phyloP scores from a whole-genome alignment of 2,888 invertebrate genomes.

The Apamea epomidion region DNA sequence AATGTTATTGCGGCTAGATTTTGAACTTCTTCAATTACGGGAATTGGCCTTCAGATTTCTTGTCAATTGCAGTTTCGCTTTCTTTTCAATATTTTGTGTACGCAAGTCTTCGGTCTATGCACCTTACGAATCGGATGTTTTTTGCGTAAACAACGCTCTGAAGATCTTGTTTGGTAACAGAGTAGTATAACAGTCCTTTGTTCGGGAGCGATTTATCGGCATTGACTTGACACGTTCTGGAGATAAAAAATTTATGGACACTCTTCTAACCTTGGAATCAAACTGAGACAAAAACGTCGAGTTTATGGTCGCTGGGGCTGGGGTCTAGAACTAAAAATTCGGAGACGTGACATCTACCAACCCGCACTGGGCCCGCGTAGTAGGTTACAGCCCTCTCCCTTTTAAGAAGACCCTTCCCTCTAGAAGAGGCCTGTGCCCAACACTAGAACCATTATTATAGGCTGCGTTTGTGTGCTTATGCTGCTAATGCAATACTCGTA shows the following conservation, averaged over 20 bases:
- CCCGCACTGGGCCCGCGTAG: no score
- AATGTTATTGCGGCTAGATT: background rate
- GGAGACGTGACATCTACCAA: background rate
- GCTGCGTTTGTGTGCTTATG: background rate
- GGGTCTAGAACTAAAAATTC: background rate
- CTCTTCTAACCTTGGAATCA: background rate
- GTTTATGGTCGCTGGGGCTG: background rate
- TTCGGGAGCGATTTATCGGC: background rate
- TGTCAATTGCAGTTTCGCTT: background rate
- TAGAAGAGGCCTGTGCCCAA: background rate
- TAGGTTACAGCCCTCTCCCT: no score
- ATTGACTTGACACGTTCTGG: slow-evolving; percentile 16
- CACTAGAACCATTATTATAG: background rate
- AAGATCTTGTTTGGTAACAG: slow-evolving; percentile 49
- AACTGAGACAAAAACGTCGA: background rate
- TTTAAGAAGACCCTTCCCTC: background rate
- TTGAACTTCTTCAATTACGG: background rate
- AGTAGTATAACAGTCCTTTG: slow-evolving; percentile 42
- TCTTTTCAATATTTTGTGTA: slow-evolving; percentile 4
- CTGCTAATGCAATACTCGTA: background rate
- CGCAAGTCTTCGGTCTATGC: background rate
- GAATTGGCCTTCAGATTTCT: background rate
- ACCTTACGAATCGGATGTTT: slow-evolving; percentile 45
- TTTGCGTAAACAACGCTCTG: slow-evolving; percentile 40
- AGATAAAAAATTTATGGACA: background rate